These are phyloP conservation scores for Neoseiulus cucumeris DNA, from an alignment of 1,140 invertebrate species.

Conservation along the genomic window DNA sequence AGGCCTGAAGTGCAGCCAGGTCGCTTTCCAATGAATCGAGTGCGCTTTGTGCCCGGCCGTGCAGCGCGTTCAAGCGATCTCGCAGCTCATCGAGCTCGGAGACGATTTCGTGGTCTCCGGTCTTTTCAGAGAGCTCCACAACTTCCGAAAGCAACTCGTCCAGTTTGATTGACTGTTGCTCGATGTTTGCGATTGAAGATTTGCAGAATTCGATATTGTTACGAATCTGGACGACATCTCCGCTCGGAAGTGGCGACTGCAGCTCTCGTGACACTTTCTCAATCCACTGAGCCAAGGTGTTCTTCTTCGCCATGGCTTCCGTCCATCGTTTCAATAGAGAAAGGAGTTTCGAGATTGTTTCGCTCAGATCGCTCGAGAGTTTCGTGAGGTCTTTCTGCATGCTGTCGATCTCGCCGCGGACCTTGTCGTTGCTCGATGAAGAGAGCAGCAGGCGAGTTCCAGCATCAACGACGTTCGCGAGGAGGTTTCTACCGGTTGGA, in stretches of 20 bases:
- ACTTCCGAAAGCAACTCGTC: conserved; percentile 1
- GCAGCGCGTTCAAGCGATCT: background rate
- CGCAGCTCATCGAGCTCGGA: conserved; percentile 18
- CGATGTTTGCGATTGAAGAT: background rate
- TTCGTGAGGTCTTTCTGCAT: background rate
- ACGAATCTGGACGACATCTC: background rate
- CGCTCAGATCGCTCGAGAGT: background rate
- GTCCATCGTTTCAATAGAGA: background rate
- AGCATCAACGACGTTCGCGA: background rate
- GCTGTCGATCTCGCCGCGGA: background rate
- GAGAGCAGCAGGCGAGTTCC: background rate
- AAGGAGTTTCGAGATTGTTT: conserved; percentile 13
- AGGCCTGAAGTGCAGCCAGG: conserved; percentile 61
- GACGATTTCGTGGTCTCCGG: conserved; percentile 15
- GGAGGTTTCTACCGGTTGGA: background rate
- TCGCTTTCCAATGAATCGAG: conserved; percentile 34
- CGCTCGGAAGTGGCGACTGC: background rate
- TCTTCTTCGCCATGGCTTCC: background rate
- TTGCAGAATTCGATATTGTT: background rate
- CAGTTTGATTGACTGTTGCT: background rate
- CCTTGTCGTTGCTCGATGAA: background rate
- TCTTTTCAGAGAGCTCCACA: background rate
- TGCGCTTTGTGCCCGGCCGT: conserved; percentile 17
- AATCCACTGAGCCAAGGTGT: background rate
- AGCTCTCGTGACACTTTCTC: background rate